Conservation (phyloP, 53 echinoderm and acorn worm species). For the Patiria pectinifera region DNA sequence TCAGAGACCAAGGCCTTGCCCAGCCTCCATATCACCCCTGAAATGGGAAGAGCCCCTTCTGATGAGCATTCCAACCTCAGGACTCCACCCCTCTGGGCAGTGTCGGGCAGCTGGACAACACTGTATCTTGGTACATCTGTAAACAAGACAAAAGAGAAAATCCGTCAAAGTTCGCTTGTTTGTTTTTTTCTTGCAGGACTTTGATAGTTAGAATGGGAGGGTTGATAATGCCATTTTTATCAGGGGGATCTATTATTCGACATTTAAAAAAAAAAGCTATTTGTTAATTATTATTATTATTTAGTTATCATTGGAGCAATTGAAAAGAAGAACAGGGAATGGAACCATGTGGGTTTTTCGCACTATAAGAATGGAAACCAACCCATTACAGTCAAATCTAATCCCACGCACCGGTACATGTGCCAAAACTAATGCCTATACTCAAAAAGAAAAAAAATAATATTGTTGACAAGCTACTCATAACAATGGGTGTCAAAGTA, state of each 20-base stretch:
- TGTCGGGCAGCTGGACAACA: constrained; percentile 22
- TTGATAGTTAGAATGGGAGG: not conserved
- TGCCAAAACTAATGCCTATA: not conserved
- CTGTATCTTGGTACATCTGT: constrained; percentile 46
- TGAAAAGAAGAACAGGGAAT: no score
- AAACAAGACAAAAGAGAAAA: not conserved
- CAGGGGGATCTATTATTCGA: not conserved
- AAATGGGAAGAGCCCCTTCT: constrained; percentile 32
- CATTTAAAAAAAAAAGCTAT: no score
- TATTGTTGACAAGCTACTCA: not conserved
- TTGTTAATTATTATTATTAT: no score
- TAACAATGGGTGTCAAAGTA: constrained; percentile 6
- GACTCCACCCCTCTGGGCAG: constrained; percentile 50
- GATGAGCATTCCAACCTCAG: constrained; percentile 48
- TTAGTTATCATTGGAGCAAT: no score
- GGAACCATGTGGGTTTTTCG: no score
- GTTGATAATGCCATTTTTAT: not conserved
- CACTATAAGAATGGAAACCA: no score
- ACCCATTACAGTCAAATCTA: no score
- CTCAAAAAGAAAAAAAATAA: not conserved
- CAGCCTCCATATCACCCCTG: constrained; percentile 33
- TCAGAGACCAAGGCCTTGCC: constrained; percentile 16
- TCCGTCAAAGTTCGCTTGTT: no score
- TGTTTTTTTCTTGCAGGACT: not conserved
- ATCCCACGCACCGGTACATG: not conserved